phyloP scores from a whole-genome alignment of 2,113 vertebrate genomes.

The Muntiacus muntjak region DNA sequence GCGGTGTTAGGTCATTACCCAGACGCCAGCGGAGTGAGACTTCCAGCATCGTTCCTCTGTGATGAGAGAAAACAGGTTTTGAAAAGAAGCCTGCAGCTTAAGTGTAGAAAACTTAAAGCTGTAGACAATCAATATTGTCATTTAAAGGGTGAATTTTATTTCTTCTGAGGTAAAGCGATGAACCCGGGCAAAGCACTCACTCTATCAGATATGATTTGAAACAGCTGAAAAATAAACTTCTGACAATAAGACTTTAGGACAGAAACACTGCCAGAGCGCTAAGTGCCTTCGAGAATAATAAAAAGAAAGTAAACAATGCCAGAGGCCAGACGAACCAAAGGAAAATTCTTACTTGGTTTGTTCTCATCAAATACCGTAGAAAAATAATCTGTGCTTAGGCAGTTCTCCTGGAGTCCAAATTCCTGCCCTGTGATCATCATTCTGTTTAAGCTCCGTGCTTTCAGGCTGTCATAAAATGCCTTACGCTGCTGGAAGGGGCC shows the following conservation, averaged over 20 bases:
- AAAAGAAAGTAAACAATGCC: slow-evolving; percentile 47
- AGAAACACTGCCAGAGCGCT: slow-evolving; percentile 24
- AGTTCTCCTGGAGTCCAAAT: slow-evolving; percentile 36
- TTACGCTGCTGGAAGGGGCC: neutral
- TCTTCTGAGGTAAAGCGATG: slow-evolving; percentile 7
- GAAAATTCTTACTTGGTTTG: slow-evolving; percentile 52
- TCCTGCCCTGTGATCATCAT: neutral
- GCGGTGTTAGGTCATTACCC: neutral
- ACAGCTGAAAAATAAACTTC: slow-evolving; percentile 46
- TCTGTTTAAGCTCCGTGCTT: neutral
- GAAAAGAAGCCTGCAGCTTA: neutral
- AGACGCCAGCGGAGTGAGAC: neutral
- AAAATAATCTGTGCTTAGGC: slow-evolving; percentile 41
- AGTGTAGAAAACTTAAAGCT: slow-evolving; percentile 33
- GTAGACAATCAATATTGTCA: slow-evolving; percentile 25
- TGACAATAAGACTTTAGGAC: slow-evolving; percentile 14
- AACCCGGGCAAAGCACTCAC: neutral
- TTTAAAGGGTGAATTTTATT: slow-evolving; percentile 41
- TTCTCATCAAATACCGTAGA: slow-evolving; percentile 49
- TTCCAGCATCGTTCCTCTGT: neutral
- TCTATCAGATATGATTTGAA: slow-evolving; percentile 48
- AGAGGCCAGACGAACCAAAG: neutral
- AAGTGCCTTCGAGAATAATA: slow-evolving; percentile 23
- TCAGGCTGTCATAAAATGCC: neutral
- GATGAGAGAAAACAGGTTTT: slow-evolving; percentile 29